phyloP scores from a whole-genome alignment of 1,140 invertebrate genomes.

The Triops cancriformis region DNA sequence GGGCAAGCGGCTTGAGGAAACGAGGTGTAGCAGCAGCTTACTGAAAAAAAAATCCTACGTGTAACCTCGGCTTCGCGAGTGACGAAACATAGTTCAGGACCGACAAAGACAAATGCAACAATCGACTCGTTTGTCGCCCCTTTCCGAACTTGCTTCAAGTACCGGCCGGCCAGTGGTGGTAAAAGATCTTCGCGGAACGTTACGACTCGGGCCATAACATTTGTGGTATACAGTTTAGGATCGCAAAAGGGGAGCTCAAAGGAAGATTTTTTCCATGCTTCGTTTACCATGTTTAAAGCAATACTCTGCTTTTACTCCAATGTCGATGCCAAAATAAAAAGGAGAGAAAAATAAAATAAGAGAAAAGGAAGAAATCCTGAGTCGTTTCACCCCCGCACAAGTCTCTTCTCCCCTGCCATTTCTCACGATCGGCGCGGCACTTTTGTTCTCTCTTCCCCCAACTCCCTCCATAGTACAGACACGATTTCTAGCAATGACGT shows the following conservation, averaged over 20 bases:
- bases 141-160: neutral
- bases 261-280: neutral
- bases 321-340: neutral
- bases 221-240: neutral
- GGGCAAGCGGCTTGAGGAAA: too few species aligned
- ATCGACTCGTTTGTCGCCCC: neutral
- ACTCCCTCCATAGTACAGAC: neutral
- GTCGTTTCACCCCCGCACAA: conserved; percentile 12
- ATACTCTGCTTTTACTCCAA: neutral
- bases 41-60: too few species aligned
- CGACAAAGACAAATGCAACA: conserved; percentile 10
- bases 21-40: too few species aligned
- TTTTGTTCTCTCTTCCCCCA: neutral
- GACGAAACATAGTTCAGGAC: neutral
- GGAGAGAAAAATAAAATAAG: neutral
- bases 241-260: neutral
- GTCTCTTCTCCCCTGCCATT: conserved; percentile 3
- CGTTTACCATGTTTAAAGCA: neutral
- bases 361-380: neutral
- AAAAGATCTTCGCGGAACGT: neutral
- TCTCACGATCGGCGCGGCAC: conserved; percentile 1
- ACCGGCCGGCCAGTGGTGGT: neutral
- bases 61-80: too few species aligned
- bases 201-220: conserved; percentile 12
- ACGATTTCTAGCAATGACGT: conserved; percentile 6